phyloP scores from a whole-genome alignment of 2,113 vertebrate species.

The human (Homo sapiens) region DNA sequence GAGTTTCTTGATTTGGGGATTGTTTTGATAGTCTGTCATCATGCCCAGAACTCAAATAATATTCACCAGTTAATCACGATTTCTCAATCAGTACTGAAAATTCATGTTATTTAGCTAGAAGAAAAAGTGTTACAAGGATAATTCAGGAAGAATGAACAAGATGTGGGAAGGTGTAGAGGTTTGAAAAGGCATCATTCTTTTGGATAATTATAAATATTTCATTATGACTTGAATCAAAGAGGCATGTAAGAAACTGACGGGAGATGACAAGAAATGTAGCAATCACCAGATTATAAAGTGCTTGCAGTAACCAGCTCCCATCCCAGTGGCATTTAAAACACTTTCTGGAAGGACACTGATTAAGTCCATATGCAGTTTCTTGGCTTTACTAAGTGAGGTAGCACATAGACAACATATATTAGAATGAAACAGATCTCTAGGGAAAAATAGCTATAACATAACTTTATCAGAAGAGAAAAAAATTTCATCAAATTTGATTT shows the following conservation, averaged over 20 bases:
- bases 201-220: not conserved
- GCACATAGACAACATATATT: not conserved
- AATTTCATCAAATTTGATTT: not conserved
- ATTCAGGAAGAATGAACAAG: not conserved
- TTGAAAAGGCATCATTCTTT: not conserved
- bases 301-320: not conserved
- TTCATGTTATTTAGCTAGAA: not conserved
- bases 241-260: not conserved
- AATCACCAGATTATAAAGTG: not conserved
- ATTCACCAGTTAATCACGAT: not conserved
- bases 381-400: not conserved
- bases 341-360: not conserved
- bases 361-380: not conserved
- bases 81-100: slow-evolving; percentile 22
- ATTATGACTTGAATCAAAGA: not conserved
- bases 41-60: slow-evolving; percentile 3
- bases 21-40: not conserved
- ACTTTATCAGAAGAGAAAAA: not conserved
- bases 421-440: not conserved
- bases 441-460: not conserved
- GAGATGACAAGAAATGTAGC: not conserved
- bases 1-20: not conserved
- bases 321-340: not conserved
- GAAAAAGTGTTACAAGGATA: not conserved
- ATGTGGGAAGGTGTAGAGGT: not conserved